A percentile compares a stretch with the other conserved stretches of the same genome.
phyloP scores from a whole-genome alignment of 2,113 vertebrate genomes.

The Aythya baeri region DNA sequence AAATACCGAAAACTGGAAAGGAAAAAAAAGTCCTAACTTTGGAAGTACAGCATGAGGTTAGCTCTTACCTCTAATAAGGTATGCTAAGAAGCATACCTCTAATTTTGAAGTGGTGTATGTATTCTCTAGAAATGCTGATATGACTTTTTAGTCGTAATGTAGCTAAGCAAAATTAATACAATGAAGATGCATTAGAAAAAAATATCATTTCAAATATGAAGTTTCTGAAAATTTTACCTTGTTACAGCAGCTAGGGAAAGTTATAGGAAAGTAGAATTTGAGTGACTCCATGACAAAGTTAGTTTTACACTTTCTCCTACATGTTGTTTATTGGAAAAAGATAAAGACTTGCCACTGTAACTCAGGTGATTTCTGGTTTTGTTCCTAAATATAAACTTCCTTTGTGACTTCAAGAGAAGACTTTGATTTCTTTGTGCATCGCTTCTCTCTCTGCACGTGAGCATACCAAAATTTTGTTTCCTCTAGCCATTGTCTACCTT shows the following conservation, averaged over 20 bases:
- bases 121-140: slow-evolving; percentile 27
- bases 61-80: slow-evolving; percentile 1
- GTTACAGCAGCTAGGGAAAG: background rate
- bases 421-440: background rate
- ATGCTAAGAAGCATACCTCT: background rate
- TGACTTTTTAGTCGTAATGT: background rate
- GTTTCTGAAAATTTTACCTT: background rate
- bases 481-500: background rate
- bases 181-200: slow-evolving; percentile 25
- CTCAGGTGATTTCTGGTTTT: background rate
- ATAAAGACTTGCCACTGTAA: background rate
- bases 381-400: background rate
- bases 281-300: background rate
- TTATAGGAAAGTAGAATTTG: background rate
- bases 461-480: background rate
- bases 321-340: background rate
- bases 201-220: slow-evolving; percentile 8
- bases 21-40: slow-evolving; percentile 42
- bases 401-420: background rate
- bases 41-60: slow-evolving; percentile 7
- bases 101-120: slow-evolving; percentile 35
- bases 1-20: slow-evolving; percentile 58
- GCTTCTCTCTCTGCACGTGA: background rate
- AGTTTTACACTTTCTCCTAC: background rate
- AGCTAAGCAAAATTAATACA: background rate